phyloP scores from a whole-genome alignment of 2,888 invertebrate species.

The Aphelenchoides bicaudatus region DNA sequence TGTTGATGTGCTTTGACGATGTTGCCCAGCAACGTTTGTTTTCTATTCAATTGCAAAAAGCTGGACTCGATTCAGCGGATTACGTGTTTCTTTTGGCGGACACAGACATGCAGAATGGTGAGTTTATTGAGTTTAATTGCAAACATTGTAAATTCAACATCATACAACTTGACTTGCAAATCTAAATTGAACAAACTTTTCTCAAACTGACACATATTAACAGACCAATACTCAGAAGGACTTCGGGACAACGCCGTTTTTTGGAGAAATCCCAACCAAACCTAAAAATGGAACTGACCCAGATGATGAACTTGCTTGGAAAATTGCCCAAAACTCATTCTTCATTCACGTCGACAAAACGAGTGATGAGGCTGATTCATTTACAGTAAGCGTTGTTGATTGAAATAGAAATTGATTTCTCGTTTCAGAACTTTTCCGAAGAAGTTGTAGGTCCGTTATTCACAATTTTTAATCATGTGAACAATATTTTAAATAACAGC shows the following conservation, averaged over 20 bases:
- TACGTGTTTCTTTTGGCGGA: constrained; percentile 32
- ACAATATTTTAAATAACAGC: no score
- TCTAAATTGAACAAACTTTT: background rate
- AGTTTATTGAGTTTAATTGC: constrained; percentile 1
- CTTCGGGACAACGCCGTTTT: no score
- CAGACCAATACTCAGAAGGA: no score
- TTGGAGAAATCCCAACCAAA: no score
- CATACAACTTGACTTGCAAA: background rate
- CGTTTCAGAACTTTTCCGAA: constrained; percentile 17
- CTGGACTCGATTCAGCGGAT: constrained; percentile 41
- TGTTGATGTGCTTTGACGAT: constrained; percentile 33
- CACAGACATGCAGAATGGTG: constrained; percentile 23
- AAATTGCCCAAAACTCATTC: constrained; percentile 19
- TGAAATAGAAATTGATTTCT: no score
- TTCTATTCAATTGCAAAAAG: constrained; percentile 32
- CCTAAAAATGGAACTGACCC: no score
- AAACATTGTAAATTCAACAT: background rate
- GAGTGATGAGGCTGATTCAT: constrained; percentile 12
- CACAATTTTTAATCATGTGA: no score
- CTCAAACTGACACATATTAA: constrained; percentile 17
- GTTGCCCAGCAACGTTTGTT: constrained; percentile 30
- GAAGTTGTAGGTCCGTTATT: no score
- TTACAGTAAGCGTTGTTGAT: no score
- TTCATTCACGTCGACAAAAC: constrained; percentile 23
- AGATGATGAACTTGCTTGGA: constrained; percentile 25